Percentiles rank a stretch among this genome's conserved stretches.
These are phyloP conservation scores for Halichoeres trimaculatus DNA, from an alignment of 2,113 vertebrate genomes.

Conservation along the genomic window DNA sequence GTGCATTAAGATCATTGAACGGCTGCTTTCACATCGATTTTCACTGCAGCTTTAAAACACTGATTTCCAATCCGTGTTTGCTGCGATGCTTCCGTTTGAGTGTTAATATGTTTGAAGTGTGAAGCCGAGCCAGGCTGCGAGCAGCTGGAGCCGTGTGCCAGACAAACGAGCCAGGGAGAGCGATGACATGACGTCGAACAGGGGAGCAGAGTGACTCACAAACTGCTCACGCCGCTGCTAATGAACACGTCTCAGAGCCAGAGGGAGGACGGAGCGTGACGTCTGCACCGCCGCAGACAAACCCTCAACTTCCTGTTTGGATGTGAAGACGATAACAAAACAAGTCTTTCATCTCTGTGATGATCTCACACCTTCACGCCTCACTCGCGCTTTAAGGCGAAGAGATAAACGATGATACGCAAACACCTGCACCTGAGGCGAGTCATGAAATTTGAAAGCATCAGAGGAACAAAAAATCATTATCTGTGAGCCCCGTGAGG, in stretches of 20 bases:
- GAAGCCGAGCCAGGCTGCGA: not conserved
- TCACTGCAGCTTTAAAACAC: conserved; percentile 7
- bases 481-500: not conserved
- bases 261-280: conserved; percentile 20
- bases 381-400: not conserved
- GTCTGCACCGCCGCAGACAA: conserved; percentile 15
- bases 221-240: conserved; percentile 38
- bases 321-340: not conserved
- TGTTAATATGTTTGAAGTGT: conserved; percentile 15
- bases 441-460: not conserved
- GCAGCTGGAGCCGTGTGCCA: conserved; percentile 4
- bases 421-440: not conserved
- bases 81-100: not conserved
- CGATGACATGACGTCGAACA: conserved; percentile 18
- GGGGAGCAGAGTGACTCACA: conserved; percentile 46
- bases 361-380: not conserved
- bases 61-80: conserved; percentile 7
- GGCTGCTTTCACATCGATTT: conserved; percentile 24
- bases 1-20: conserved; percentile 44
- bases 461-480: not conserved
- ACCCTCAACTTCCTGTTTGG: not conserved
- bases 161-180: conserved; percentile 5
- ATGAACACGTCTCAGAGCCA: conserved; percentile 31
- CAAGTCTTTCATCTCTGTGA: not conserved
- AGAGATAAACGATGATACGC: conserved; percentile 10